Evolutionary conservation across 1,140 invertebrate species (phyloP).

Genomic region (Drusus annulatus): DNA sequence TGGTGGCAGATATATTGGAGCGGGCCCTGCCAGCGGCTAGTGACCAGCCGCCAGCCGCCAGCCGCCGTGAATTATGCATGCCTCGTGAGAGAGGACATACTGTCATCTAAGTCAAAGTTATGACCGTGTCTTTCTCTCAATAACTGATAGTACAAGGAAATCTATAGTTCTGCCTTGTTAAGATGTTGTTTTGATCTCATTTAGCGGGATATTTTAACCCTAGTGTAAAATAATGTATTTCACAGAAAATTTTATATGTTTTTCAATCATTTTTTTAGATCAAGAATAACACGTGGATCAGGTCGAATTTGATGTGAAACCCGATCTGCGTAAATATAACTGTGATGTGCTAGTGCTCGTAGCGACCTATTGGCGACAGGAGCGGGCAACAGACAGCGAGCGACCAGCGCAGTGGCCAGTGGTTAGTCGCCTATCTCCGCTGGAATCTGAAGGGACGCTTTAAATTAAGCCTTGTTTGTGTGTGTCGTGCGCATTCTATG

Average conservation of each 20-base stretch:
- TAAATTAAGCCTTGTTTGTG: slow-evolving; percentile 47
- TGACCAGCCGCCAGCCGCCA: neutral
- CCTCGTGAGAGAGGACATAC: slow-evolving; percentile 1
- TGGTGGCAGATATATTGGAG: slow-evolving; percentile 30
- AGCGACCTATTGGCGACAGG: no score
- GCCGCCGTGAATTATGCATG: slow-evolving; percentile 24
- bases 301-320: neutral
- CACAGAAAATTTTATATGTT: no score
- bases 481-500: slow-evolving; percentile 47
- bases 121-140: neutral
- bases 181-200: no score
- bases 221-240: no score
- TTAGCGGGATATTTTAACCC: no score
- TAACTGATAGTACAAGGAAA: neutral
- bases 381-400: no score
- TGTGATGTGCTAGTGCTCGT: no score
- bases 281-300: no score
- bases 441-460: slow-evolving; percentile 42
- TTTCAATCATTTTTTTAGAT: no score
- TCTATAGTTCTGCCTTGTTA: no score
- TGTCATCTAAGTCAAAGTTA: slow-evolving; percentile 36
- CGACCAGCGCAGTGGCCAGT: neutral
- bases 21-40: slow-evolving; percentile 2
- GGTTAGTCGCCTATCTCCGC: slow-evolving; percentile 20
- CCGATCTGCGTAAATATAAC: neutral